Base-by-base conservation (phyloP, 2,888 invertebrate genomes). In the Mesorhabditis spiculigera region DNA sequence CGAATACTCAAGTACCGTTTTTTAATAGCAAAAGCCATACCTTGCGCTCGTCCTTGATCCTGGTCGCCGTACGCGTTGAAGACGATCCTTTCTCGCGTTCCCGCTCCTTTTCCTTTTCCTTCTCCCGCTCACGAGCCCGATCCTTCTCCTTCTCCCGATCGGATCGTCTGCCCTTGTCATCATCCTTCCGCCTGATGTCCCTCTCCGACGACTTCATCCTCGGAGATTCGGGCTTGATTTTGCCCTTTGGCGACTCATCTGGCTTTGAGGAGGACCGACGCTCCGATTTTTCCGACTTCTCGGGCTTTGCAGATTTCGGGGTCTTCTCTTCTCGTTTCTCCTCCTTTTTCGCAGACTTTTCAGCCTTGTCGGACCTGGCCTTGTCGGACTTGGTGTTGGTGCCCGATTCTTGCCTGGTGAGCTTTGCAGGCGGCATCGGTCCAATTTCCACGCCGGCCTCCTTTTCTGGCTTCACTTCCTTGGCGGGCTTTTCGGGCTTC, bases 81-180 rank as follows among this genome's bases (percentile, higher is more conserved):
- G 28, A 28, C 28, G 28, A 28, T 28, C 28, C 28, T 28, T 28
- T 28, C 3, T 28, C 28, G 28, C 28, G 28, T 28, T 28, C 28
- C 1, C 28, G 28, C 28, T 28, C 28, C 28, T 28, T 28, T 28
- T 28, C 64, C 67, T 70, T 63, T 65, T 68, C 70, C 61, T 28
- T 63, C 41, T 63, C 58, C 44, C 67, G 8, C 43, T 67, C 61
- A n/a, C 43, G 43, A 43, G 67, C 70, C 64, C 45, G 43, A 6
- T 61, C 58, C 10, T 66, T 67, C 16, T 64, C 64, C 44, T 64
- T 44, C 63, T 65, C 42, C 13, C 43, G 4, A 10, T 13, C 41
- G 10, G 28, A 41, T 6, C 43, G n/a, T 41, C 43, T 61, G 44
- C 65, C 50, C 43, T 63, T 58, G 43, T 61, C 63, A 42, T 62